phyloP scores from a whole-genome alignment of 2,888 invertebrate species.

The Tanypteryx hageni region DNA sequence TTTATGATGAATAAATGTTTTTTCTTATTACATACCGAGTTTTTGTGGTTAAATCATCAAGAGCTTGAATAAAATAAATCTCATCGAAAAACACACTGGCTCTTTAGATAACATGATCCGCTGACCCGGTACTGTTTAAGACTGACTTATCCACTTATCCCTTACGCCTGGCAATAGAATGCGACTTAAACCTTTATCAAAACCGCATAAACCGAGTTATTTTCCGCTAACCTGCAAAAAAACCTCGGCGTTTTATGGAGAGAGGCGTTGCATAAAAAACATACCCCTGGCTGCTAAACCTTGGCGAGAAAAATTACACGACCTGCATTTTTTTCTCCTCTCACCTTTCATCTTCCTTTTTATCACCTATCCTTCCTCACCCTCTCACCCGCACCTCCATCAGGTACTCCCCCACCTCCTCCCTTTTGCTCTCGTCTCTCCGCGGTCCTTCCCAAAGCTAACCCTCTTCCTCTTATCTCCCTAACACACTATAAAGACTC shows the following conservation, averaged over 20 bases:
- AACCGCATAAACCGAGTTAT: neutral
- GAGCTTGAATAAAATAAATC: no score
- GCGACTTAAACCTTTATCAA: neutral
- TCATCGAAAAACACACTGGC: no score
- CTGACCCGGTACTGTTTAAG: neutral
- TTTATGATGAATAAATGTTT: no score
- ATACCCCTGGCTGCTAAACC: neutral
- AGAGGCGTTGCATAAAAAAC: neutral
- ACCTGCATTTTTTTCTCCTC: neutral
- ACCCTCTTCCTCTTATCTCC: neutral
- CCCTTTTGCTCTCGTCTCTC: no score
- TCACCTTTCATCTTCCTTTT: neutral
- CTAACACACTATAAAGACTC: conserved; percentile 14
- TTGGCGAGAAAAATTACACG: neutral
- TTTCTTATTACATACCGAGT: no score
- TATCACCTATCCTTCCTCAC: neutral
- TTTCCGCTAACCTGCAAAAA: no score
- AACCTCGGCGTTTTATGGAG: neutral
- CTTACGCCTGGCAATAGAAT: neutral
- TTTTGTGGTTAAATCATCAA: no score
- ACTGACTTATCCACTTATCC: neutral
- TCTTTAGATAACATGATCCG: neutral
- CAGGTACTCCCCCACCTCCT: neutral
- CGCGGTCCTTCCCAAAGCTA: no score
- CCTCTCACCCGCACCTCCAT: neutral